Evolutionary conservation across 2,797 vertebrate genomes (phyloP), one percentile per base, ranked within the genome.

Genomic region (Sebastolobus altivelis): DNA sequence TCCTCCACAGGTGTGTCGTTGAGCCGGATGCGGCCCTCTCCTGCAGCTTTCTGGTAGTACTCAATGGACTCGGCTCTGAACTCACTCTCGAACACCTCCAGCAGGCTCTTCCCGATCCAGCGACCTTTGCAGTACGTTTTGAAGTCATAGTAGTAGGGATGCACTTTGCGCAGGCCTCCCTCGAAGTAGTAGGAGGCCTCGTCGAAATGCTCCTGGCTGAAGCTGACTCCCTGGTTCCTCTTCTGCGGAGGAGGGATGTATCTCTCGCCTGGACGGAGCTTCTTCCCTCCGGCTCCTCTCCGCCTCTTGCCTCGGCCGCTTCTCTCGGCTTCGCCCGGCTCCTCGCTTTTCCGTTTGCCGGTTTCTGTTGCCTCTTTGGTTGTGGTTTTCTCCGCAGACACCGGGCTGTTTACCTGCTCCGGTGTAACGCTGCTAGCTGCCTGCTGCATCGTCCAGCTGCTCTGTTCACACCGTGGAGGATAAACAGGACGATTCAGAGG

Each of bases 71-170:
- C 97, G 0, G 96, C 91, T 31, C 97, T 96, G 94, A 99, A 99
- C 92, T 99, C 99, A 4, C 88, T 94, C 80, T 91, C 85, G 91
- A 99, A 99, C 66, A 99, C 97, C 2, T 99, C 94, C 61, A 94
- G 81, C 1, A 99, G 95, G 73, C 89, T 98, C 90, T 94, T 97
- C 43, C 99, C 99, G 54, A 99, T 88, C 98, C 99, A 99, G 37
- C 99, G 97, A 6, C 98, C 98, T 90, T 99, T 99, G 85, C 99
- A 99, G 90, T 99, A 99, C 1, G 97, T 98, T 75, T 92, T 95
- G 80, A 99, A 99, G 65, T 99, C 97, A 76, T 96, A 99, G 85
- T 95, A 98, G 89, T 99, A 99, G 0, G 99, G 98, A 1, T 84
- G 85, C 62, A 99, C 99, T 93, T 99, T 99, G 56, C 99, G 97